These are phyloP conservation scores for Ganaspis sp. DNA, from an alignment of 1,140 invertebrate genomes.

Conservation along the genomic window DNA sequence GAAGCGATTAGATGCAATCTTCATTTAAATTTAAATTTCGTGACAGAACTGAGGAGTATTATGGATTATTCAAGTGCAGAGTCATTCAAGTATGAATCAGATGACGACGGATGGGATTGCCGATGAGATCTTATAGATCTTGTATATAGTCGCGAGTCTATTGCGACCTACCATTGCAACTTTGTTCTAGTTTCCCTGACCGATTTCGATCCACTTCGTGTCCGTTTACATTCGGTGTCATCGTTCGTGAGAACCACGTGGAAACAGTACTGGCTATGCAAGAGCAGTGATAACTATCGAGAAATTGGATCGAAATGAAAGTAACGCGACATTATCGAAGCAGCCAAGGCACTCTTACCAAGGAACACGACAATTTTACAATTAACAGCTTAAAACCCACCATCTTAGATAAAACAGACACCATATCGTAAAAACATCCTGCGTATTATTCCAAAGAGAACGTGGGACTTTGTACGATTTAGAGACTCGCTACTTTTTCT, in stretches of 20 bases:
- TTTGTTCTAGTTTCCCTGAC: constrained; percentile 15
- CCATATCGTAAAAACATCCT: too few species aligned
- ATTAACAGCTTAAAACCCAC: neutral
- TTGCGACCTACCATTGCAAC: constrained; percentile 7
- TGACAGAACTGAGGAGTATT: neutral
- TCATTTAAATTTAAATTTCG: constrained; percentile 19
- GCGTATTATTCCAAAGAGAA: too few species aligned
- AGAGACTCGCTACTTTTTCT: too few species aligned
- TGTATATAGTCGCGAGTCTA: neutral
- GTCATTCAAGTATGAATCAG: neutral
- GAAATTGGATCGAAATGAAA: constrained; percentile 30
- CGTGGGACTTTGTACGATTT: too few species aligned
- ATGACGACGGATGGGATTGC: neutral
- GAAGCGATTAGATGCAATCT: constrained; percentile 21
- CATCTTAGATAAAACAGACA: too few species aligned
- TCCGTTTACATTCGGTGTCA: constrained; percentile 20
- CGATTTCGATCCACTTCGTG: constrained; percentile 26
- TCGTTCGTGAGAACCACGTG: constrained; percentile 26
- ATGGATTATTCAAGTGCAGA: constrained; percentile 5
- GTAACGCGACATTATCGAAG: constrained; percentile 19
- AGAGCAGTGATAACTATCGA: constrained; percentile 12
- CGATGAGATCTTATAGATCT: neutral
- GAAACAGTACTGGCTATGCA: constrained; percentile 15
- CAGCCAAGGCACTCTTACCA: neutral
- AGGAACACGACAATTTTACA: constrained; percentile 7